These are phyloP conservation scores for Lithobates sylvaticus DNA, from an alignment of 2,797 vertebrate genomes.

Conservation along the genomic window DNA sequence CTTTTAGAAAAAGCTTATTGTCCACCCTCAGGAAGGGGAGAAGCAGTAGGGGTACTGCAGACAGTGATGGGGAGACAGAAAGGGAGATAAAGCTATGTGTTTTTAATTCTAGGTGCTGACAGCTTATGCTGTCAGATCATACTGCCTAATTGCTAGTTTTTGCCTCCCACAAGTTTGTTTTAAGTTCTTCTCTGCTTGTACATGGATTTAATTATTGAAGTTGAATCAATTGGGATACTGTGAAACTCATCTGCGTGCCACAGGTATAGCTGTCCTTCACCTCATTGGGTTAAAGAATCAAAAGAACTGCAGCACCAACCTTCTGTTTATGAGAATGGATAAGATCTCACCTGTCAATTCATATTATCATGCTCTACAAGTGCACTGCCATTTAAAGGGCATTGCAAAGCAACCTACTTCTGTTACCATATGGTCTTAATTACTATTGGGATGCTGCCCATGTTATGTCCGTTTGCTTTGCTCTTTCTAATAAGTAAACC, in stretches of 20 bases:
- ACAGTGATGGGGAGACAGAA: too few relatives aligned
- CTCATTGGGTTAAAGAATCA: constrained; percentile 19
- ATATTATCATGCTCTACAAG: constrained; percentile 54
- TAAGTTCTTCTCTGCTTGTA: constrained; percentile 13
- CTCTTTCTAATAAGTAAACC: constrained; percentile 36
- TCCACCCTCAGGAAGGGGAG: too few relatives aligned
- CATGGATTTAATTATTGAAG: not conserved
- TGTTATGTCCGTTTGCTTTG: constrained; percentile 44
- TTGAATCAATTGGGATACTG: not conserved
- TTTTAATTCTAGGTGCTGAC: too few relatives aligned
- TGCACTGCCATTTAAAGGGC: constrained; percentile 56
- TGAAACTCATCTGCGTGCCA: not conserved
- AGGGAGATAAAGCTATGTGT: too few relatives aligned
- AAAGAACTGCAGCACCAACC: constrained; percentile 29
- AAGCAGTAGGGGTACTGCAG: too few relatives aligned
- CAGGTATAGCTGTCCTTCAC: constrained; percentile 14
- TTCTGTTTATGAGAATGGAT: constrained; percentile 36
- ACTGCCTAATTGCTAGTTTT: too few relatives aligned
- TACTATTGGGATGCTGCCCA: constrained; percentile 53
- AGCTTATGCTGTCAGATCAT: too few relatives aligned
- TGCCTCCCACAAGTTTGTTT: not conserved
- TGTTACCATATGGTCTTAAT: constrained; percentile 60
- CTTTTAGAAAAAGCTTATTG: too few relatives aligned
- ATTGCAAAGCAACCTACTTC: constrained; percentile 41
- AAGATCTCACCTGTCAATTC: constrained; percentile 43